Evolutionary conservation across 1,140 invertebrate species (phyloP).

Genomic region (Chironomus striatipennis): DNA sequence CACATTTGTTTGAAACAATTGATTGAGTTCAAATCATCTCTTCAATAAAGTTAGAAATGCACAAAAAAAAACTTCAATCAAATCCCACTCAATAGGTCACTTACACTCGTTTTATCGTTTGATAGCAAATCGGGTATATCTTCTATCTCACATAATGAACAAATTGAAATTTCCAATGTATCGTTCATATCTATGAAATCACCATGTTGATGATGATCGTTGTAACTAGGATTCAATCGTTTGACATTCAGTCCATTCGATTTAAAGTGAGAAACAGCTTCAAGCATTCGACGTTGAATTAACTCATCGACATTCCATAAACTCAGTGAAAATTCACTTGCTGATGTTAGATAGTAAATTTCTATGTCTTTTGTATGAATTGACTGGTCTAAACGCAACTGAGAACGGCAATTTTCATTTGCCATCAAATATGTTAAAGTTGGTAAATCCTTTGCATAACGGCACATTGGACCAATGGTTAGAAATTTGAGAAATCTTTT

Average conservation of each 20-base stretch:
- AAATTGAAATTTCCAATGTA: conserved; percentile 43
- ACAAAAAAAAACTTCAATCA: not conserved
- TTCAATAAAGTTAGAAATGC: not conserved
- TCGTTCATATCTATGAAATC: conserved; percentile 43
- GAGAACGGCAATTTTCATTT: conserved; percentile 33
- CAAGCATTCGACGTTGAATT: conserved; percentile 42
- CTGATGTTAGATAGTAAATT: conserved; percentile 54
- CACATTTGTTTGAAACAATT: too few species aligned
- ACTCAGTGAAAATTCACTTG: conserved; percentile 42
- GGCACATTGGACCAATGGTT: conserved; percentile 67
- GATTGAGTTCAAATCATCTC: too few species aligned
- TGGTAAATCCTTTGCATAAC: conserved; percentile 68
- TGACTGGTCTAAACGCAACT: conserved; percentile 40
- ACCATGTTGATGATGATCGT: conserved; percentile 28
- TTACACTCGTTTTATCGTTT: not conserved
- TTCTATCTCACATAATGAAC: conserved; percentile 43
- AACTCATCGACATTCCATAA: conserved; percentile 42
- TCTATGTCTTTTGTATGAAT: conserved; percentile 53
- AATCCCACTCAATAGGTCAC: not conserved
- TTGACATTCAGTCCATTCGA: conserved; percentile 28
- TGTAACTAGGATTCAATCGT: conserved; percentile 15
- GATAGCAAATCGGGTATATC: conserved; percentile 44
- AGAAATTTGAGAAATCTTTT: conserved; percentile 42
- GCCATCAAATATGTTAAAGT: conserved; percentile 54
- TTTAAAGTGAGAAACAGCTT: conserved; percentile 42